Conservation (phyloP, 2,797 vertebrate species). For the Otolemur crassicaudatus region DNA sequence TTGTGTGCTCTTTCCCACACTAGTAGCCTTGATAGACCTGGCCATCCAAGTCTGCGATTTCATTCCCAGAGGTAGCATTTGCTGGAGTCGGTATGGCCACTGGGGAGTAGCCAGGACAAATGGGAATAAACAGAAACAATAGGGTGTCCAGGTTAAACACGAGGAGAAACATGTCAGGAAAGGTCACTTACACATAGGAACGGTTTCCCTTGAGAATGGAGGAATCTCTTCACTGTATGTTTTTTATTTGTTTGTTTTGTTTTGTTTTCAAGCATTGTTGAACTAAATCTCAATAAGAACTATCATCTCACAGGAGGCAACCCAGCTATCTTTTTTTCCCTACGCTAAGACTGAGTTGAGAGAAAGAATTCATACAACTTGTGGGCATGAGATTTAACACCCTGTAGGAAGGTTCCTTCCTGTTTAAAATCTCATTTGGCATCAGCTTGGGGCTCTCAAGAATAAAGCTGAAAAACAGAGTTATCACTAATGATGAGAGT, state of each 20-base stretch:
- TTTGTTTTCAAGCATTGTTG: background rate
- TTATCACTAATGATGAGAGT: background rate
- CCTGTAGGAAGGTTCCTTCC: background rate
- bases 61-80: constrained; percentile 54
- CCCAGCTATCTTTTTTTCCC: background rate
- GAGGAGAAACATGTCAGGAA: constrained; percentile 40
- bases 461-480: background rate
- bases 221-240: constrained; percentile 17
- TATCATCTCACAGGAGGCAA: background rate
- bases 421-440: background rate
- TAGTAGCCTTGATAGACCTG: constrained; percentile 39
- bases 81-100: constrained; percentile 37
- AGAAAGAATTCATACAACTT: background rate
- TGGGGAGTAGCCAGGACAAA: constrained; percentile 48
- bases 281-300: background rate
- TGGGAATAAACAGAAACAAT: constrained; percentile 66
- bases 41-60: background rate
- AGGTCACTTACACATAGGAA: constrained; percentile 35
- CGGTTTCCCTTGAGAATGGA: constrained; percentile 44
- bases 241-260: background rate
- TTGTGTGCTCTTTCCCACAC: background rate
- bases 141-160: constrained; percentile 47
- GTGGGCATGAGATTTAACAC: background rate
- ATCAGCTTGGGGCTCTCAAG: background rate
- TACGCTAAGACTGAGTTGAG: background rate